Evolutionary conservation across 2,888 invertebrate species (phyloP), one percentile per base, ranked within the genome.

Genomic region (Epistrophe grossulariae): DNA sequence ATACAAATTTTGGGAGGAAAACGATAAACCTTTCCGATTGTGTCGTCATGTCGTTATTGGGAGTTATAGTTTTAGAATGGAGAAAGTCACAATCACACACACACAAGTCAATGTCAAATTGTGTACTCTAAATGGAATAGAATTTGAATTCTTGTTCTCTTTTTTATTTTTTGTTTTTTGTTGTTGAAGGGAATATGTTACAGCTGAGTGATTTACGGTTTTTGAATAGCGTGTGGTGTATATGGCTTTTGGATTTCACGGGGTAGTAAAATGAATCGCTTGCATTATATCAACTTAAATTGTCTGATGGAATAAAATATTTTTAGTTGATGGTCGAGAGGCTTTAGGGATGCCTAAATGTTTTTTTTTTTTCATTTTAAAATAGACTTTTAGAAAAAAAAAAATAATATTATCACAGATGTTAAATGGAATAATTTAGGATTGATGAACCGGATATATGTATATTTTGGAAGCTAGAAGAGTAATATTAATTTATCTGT

Each of bases 131-230:
- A 70, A 50, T 60, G 78, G 64, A 15, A 81, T 52, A n/a, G 77
- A 43, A 74, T 82, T 82, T 64, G 57, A 85, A 81, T 79, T 79
- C 40, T 55, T 60, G 60, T 66, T 66, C 4, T 31, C 31, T n/a
- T 31, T 8, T n/a, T n/a, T n/a, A n/a, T n/a, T n/a, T 28, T 38
- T 19, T 17, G 24, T 38, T 38, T n/a, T 50, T 68, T 68, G 24
- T 24, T 24, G 24, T 55, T 28, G 55, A 28, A 70, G 52, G 15
- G 31, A 68, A 84, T 77, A 73, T 55, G 55, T 74, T 73, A 77
- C 66, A 62, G 68, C 73, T 81, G 84, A 85, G 81, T 85, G 84
- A 81, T 85, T 85, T 81, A 73, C 73, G 68, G 60, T 80, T 72
- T 80, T 78, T 64, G 55, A 70, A 70, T 70, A 55, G 70, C 70